A percentile compares a stretch with the other conserved stretches of the same genome.
These are phyloP conservation scores for Adineta ricciae DNA, from an alignment of 2,888 invertebrate genomes.

Conservation along the genomic window DNA sequence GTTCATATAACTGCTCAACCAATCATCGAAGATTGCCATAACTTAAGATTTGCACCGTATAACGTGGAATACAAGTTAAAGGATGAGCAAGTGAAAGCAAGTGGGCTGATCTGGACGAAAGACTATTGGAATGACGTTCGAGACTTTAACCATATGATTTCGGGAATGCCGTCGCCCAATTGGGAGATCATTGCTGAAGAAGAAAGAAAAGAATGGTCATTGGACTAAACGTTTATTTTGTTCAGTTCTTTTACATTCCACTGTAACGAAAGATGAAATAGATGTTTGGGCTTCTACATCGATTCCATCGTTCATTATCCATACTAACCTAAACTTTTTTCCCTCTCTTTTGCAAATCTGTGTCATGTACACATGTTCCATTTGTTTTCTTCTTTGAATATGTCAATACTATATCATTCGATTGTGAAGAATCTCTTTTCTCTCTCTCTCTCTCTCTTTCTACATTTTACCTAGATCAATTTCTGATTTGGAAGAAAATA, in stretches of 20 bases:
- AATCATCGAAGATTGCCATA: conserved; percentile 79
- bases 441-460: neutral
- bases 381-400: neutral
- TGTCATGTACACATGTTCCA: neutral
- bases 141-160: conserved; percentile 89
- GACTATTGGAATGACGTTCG: conserved; percentile 75
- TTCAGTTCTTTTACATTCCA: neutral
- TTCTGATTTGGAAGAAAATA: neutral
- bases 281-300: neutral
- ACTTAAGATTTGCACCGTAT: conserved; percentile 71
- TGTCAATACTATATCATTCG: neutral
- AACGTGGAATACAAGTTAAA: conserved; percentile 62
- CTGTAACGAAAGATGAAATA: neutral
- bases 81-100: conserved; percentile 37
- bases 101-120: conserved; percentile 55
- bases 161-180: conserved; percentile 63
- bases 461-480: neutral
- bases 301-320: neutral
- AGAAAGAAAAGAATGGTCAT: conserved; percentile 43
- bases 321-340: neutral
- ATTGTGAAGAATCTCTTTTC: neutral
- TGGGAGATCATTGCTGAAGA: conserved; percentile 47
- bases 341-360: neutral
- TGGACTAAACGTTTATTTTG: conserved; percentile 41
- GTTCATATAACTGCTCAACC: conserved; percentile 83